Percentiles rank a stretch among this genome's conserved stretches.
phyloP scores from a whole-genome alignment of 2,797 vertebrate species.

The Potorous gilbertii region DNA sequence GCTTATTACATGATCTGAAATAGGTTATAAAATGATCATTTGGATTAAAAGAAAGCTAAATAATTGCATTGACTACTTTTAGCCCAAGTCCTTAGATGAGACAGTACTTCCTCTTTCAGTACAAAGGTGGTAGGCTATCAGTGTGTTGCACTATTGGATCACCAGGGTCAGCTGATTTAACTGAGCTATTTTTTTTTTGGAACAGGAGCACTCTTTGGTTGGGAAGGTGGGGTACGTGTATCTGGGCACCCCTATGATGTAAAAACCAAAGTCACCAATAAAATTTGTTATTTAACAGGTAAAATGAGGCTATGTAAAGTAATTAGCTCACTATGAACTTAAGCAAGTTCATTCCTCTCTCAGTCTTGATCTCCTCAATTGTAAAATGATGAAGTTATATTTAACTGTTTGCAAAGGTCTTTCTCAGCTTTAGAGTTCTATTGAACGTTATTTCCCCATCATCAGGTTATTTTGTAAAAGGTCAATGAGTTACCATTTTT shows the following conservation, averaged over 20 bases:
- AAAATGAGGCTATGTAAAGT: neutral
- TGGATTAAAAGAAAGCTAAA: neutral
- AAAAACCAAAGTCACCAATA: neutral
- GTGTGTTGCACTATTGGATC: neutral
- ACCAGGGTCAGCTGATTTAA: neutral
- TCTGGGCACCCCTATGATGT: neutral
- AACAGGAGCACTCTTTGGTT: neutral
- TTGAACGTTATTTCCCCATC: fast-evolving
- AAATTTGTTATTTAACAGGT: neutral
- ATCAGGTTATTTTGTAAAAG: neutral
- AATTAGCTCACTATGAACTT: neutral
- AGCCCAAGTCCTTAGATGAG: neutral
- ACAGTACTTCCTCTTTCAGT: neutral
- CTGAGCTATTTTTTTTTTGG: neutral
- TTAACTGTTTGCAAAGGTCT: neutral
- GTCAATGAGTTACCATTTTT: neutral
- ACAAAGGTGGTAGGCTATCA: neutral
- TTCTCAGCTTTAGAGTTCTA: neutral
- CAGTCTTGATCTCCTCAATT: neutral
- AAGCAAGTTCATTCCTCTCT: neutral
- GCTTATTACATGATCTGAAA: no score
- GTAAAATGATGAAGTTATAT: neutral
- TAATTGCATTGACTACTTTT: neutral
- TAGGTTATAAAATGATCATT: no score
- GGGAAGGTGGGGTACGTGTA: neutral